These are phyloP conservation scores for Echinarachnius parma DNA, from an alignment of 53 echinoderm and acorn worm species.

Conservation along the genomic window DNA sequence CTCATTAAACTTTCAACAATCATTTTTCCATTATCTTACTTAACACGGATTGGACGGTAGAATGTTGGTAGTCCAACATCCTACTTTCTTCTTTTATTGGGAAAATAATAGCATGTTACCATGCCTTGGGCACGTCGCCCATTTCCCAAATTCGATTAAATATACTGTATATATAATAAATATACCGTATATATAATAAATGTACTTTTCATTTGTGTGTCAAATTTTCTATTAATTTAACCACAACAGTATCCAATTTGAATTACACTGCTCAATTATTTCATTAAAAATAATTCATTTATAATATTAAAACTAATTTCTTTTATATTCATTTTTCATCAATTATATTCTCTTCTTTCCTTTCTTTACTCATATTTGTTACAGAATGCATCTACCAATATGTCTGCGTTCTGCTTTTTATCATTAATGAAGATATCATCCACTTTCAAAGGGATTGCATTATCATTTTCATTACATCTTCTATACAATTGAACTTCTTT, in stretches of 20 bases:
- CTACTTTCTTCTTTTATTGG: background rate
- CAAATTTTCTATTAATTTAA: background rate
- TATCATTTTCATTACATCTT: background rate
- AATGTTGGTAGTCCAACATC: slow-evolving; percentile 1
- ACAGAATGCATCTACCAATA: background rate
- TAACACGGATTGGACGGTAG: slow-evolving; percentile 15
- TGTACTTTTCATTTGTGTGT: background rate
- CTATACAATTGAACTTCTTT: background rate
- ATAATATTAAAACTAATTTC: background rate
- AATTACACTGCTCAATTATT: background rate
- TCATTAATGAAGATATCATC: background rate
- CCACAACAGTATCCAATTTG: background rate
- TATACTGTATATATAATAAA: too few species aligned
- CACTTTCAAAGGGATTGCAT: background rate
- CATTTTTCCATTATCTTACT: slow-evolving; percentile 34
- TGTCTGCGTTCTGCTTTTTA: background rate
- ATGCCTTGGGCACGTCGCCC: background rate
- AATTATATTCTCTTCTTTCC: too few species aligned
- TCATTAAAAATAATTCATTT: background rate
- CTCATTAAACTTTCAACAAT: slow-evolving; percentile 1
- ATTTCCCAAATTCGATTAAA: background rate
- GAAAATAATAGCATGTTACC: background rate
- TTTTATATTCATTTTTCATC: too few species aligned
- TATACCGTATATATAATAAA: background rate
- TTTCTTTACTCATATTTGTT: background rate